Percentiles rank a stretch among this genome's conserved stretches.
phyloP scores from a whole-genome alignment of 2,888 invertebrate genomes.

The Drosophila seclusa region DNA sequence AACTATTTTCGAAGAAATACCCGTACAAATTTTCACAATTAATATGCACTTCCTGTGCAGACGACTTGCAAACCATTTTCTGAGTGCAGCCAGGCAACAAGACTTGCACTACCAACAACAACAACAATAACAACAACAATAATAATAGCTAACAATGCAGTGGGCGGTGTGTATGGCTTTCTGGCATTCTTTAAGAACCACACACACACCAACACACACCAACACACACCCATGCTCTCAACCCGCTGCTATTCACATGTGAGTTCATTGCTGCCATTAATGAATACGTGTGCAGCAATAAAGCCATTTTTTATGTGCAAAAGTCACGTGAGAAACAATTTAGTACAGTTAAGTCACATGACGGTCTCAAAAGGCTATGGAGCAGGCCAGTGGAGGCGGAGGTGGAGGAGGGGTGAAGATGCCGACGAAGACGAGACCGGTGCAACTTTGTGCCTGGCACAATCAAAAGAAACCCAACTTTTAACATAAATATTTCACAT shows the following conservation, averaged over 20 bases:
- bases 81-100: conserved; percentile 63
- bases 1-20: conserved; percentile 75
- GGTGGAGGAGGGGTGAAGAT: conserved; percentile 4
- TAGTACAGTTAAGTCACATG: conserved; percentile 70
- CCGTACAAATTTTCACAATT: conserved; percentile 79
- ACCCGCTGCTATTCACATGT: conserved; percentile 62
- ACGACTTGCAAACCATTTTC: conserved; percentile 72
- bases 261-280: conserved; percentile 80
- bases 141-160: conserved; percentile 45
- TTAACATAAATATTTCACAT: conserved; percentile 58
- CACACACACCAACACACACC: conserved; percentile 6
- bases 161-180: not conserved
- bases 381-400: not conserved
- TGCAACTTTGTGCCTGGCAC: conserved; percentile 76
- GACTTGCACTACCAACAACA: conserved; percentile 30
- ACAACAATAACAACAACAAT: conserved; percentile 32
- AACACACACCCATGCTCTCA: conserved; percentile 13
- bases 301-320: conserved; percentile 77
- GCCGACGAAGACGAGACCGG: conserved; percentile 27
- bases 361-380: not conserved
- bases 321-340: conserved; percentile 81
- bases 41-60: conserved; percentile 80
- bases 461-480: conserved; percentile 73
- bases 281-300: conserved; percentile 81
- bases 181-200: conserved; percentile 35